A percentile compares a stretch with the other conserved stretches of the same genome.
Evolutionary conservation across 2,113 vertebrate genomes (phyloP).

Genomic region (Colistium nudipinnis): DNA sequence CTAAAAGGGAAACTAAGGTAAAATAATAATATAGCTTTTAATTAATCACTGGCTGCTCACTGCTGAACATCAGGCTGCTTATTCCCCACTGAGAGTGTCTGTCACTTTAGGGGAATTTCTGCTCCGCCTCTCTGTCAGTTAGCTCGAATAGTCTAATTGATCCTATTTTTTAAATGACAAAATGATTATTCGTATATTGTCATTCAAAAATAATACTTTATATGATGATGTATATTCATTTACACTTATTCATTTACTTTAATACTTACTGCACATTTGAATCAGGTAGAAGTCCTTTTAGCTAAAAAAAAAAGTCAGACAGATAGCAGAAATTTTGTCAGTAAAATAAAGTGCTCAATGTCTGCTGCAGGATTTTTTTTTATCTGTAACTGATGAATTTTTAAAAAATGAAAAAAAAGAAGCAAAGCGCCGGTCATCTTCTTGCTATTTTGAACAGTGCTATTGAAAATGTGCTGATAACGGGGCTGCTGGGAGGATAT

Average conservation of each 20-base stretch:
- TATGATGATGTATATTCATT: neutral
- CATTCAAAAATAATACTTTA: neutral
- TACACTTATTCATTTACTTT: no score
- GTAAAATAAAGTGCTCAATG: constrained; percentile 25
- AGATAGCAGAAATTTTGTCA: constrained; percentile 3
- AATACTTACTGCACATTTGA: no score
- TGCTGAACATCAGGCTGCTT: no score
- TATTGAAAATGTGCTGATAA: constrained; percentile 56
- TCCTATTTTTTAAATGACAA: no score
- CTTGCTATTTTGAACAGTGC: constrained; percentile 53
- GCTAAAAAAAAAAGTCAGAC: constrained; percentile 17
- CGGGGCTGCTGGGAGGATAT: constrained; percentile 46
- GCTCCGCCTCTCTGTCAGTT: no score
- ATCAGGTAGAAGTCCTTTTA: neutral
- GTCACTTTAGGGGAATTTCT: no score
- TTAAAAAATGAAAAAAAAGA: constrained; percentile 47
- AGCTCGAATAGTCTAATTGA: no score
- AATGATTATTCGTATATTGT: no score
- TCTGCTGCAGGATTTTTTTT: constrained; percentile 2
- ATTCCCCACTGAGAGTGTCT: no score
- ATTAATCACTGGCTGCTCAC: no score
- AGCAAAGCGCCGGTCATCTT: constrained; percentile 33
- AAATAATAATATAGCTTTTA: no score
- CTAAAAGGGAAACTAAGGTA: no score
- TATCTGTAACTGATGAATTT: constrained; percentile 46